These are phyloP conservation scores for Tanytarsus gracilentus DNA, from an alignment of 2,888 invertebrate genomes.

Conservation along the genomic window DNA sequence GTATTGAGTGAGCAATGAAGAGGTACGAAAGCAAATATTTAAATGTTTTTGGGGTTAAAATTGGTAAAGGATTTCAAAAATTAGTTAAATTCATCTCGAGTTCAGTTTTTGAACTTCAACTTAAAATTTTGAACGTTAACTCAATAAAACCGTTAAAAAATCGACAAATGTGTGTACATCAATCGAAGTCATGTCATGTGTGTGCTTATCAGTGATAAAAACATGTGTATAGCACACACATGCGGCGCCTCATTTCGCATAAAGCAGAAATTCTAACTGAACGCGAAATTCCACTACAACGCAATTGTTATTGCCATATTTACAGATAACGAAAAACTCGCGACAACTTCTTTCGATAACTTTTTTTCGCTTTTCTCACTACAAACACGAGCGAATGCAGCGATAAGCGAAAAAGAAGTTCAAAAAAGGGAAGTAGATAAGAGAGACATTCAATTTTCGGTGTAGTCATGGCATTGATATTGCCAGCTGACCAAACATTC, in stretches of 20 bases:
- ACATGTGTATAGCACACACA: neutral
- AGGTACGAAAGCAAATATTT: no score
- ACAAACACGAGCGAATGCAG: slow-evolving; percentile 12
- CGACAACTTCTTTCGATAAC: no score
- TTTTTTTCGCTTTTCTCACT: no score
- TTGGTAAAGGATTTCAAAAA: no score
- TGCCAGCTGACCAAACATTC: slow-evolving; percentile 27
- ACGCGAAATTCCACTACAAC: neutral
- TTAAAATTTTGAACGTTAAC: no score
- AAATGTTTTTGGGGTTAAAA: no score
- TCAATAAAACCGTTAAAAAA: no score
- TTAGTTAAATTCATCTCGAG: no score
- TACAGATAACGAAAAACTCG: slow-evolving; percentile 12
- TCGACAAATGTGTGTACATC: no score
- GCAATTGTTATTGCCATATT: neutral
- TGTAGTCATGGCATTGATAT: neutral
- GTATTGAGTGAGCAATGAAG: neutral
- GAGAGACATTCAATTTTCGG: neutral
- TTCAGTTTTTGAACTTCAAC: no score
- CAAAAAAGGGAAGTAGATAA: neutral
- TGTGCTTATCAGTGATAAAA: neutral
- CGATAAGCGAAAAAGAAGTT: neutral
- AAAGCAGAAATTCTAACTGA: neutral
- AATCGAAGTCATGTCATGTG: no score
- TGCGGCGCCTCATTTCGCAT: neutral